Evolutionary conservation across 23 tunicate genomes (phyloP).

Genomic region (Clavelina lepadiformis): DNA sequence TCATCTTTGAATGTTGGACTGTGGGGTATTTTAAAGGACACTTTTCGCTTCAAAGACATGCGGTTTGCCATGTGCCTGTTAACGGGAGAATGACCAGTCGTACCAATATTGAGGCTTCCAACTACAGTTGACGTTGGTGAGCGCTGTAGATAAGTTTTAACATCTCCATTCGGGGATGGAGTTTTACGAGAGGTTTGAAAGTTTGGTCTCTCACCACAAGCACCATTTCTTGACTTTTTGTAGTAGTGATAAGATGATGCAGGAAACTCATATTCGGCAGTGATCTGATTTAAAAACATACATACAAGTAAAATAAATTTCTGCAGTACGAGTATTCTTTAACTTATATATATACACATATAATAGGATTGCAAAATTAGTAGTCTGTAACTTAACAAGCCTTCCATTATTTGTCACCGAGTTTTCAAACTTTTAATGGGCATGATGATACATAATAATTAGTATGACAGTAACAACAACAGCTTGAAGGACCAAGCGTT

Average conservation of each 20-base stretch:
- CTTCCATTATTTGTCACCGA: too few species aligned
- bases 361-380: too few species aligned
- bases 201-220: neutral
- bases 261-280: neutral
- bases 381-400: too few species aligned
- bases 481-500: too few species aligned
- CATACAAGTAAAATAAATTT: too few species aligned
- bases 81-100: neutral
- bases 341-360: too few species aligned
- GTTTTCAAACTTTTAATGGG: too few species aligned
- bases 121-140: constrained; percentile 12
- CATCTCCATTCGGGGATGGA: constrained; percentile 35
- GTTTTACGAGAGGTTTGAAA: constrained; percentile 6
- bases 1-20: neutral
- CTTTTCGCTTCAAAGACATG: neutral
- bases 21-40: too few species aligned
- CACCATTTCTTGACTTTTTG: neutral
- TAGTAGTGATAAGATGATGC: neutral
- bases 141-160: constrained; percentile 20
- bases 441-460: too few species aligned
- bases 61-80: neutral
- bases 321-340: too few species aligned
- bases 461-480: too few species aligned
- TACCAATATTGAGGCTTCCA: constrained; percentile 20
- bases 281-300: too few species aligned